A percentile compares a stretch with the other conserved stretches of the same genome.
Evolutionary conservation across 2,797 vertebrate species (phyloP).

Genomic region (Pitangus sulphuratus): DNA sequence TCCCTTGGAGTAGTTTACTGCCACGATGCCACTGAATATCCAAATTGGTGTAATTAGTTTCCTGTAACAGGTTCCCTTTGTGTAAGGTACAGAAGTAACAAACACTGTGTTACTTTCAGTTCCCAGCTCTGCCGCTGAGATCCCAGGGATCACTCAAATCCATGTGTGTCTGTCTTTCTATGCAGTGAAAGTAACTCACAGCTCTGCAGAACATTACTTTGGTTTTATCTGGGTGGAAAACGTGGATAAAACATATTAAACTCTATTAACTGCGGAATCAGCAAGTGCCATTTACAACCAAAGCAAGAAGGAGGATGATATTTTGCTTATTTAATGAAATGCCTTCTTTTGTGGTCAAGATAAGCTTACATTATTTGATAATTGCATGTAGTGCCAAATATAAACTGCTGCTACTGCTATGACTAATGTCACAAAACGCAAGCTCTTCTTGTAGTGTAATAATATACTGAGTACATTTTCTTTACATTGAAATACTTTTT

Average conservation of each 20-base stretch:
- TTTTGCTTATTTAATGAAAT: not conserved
- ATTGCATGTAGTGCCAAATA: not conserved
- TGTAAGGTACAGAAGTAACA: not conserved
- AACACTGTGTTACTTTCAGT: not conserved
- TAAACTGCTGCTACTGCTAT: not conserved
- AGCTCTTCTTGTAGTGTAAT: not conserved
- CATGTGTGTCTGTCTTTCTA: not conserved
- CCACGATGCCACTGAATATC: constrained; percentile 32
- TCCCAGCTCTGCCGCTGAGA: not conserved
- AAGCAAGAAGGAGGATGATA: not conserved
- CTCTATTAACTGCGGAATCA: not conserved
- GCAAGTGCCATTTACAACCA: not conserved
- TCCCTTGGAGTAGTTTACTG: constrained; percentile 36
- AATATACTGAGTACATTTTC: not conserved
- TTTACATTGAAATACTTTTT: not conserved
- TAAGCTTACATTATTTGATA: not conserved
- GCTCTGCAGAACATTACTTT: not conserved
- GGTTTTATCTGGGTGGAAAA: not conserved
- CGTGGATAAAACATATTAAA: not conserved
- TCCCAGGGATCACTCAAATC: not conserved
- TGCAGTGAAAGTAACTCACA: not conserved
- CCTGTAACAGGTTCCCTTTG: not conserved
- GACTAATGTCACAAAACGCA: not conserved
- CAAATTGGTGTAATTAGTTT: constrained; percentile 36
- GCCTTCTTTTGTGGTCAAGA: not conserved